Percentiles rank a stretch among this genome's conserved stretches.
These are phyloP conservation scores for Sinocyclocheilus grahami DNA, from an alignment of 2,113 vertebrate genomes.

Conservation along the genomic window DNA sequence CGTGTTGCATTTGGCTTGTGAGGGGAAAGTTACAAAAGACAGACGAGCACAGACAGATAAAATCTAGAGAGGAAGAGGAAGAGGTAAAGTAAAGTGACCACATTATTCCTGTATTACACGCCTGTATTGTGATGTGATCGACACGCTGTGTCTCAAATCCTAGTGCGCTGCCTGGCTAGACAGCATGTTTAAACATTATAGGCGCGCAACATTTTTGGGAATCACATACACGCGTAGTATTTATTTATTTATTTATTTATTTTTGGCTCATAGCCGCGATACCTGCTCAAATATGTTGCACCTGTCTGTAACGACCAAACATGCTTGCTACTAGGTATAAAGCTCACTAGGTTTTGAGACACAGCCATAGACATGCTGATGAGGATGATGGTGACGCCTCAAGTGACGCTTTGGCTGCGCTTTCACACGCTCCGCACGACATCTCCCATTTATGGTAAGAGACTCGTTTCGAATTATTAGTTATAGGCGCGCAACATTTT, in stretches of 20 bases:
- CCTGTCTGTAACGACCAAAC: neutral
- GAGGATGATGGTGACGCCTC: neutral
- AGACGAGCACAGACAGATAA: too few species aligned
- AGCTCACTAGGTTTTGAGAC: neutral
- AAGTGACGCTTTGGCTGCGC: neutral
- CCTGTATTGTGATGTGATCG: neutral
- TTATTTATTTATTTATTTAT: neutral
- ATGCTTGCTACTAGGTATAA: neutral
- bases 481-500: neutral
- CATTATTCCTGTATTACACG: neutral
- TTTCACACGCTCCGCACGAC: neutral
- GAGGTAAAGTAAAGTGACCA: neutral
- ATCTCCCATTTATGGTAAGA: neutral
- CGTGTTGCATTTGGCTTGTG: neutral
- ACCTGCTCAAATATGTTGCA: neutral
- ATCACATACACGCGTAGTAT: neutral
- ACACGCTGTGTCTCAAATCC: neutral
- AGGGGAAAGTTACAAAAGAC: neutral
- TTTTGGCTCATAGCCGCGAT: neutral
- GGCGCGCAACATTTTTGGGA: neutral
- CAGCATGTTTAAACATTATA: neutral
- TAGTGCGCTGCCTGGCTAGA: neutral
- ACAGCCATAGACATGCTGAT: neutral
- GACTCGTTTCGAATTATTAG: too few species aligned
- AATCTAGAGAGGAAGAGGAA: neutral